Conservation (phyloP, 1,140 invertebrate species). For the Hydropsyche tenuis region DNA sequence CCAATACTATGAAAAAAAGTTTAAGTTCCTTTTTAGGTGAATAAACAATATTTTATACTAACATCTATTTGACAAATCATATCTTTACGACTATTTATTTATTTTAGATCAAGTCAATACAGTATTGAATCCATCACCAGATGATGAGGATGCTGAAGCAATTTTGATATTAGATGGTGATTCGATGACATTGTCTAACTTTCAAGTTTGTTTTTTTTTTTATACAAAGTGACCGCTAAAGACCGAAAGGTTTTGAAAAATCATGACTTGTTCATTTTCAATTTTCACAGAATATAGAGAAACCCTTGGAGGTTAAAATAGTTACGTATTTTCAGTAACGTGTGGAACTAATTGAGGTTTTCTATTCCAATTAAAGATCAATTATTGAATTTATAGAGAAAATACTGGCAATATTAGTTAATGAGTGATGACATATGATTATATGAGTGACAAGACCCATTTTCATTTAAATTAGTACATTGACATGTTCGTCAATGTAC, state of each 20-base stretch:
- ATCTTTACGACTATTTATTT: not conserved
- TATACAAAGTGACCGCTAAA: conserved; percentile 25
- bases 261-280: no score
- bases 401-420: no score
- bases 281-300: no score
- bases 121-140: conserved; percentile 71
- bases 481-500: no score
- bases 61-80: not conserved
- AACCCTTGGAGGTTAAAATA: no score
- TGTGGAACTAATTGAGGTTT: conserved; percentile 3
- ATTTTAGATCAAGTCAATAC: conserved; percentile 68
- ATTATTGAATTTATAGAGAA: no score
- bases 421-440: no score
- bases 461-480: not conserved
- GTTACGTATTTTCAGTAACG: conserved; percentile 9
- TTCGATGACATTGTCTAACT: conserved; percentile 65
- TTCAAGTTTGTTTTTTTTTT: conserved; percentile 61
- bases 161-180: conserved; percentile 68
- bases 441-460: no score
- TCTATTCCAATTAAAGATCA: no score
- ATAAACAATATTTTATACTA: not conserved
- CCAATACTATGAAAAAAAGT: conserved; percentile 73
- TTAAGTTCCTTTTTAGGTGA: conserved; percentile 69
- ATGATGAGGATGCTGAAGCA: conserved; percentile 73
- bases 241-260: no score